Base-by-base conservation (phyloP, 1,140 invertebrate genomes). In the Arctopsyche grandis region DNA sequence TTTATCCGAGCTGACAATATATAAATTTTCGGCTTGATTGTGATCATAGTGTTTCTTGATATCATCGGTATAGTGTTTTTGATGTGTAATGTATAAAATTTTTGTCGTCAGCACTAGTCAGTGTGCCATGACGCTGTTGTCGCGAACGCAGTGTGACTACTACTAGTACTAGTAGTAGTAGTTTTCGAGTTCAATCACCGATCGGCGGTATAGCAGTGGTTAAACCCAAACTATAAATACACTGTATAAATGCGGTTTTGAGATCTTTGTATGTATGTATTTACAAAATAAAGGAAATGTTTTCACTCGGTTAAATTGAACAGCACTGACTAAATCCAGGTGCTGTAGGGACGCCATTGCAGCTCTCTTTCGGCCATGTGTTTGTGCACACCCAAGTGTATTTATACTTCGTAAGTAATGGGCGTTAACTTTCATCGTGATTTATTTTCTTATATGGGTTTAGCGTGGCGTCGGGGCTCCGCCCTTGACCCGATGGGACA, bases 111-210 rank as follows among this genome's bases (percentile, higher is more conserved):
- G 12, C 52, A 16, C 14, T 14, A 5, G 52, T 56, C 52, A 56
- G 52, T 56, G 52, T 56, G 4, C 52, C 52, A 14, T 56, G 52
- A 56, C 52, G 52, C 5, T 16, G 16, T 21, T 60, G 56, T 60
- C 56, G 16, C 16, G 9, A 38, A 75, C 63, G 43, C 56, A 7
- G 29, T 38, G 29, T 38, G n/a, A n/a, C n/a, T n/a, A n/a, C n/a
- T n/a, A n/a, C n/a, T n/a, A n/a, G n/a, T n/a, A n/a, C n/a, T n/a
- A n/a, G n/a, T n/a, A n/a, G n/a, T n/a, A 38, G 29, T 22, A 75
- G 70, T 63, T n/a, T 14, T 38, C 46, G 73, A 69, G 79, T 69
- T 80, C 74, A 80, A 76, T 44, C 73, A 80, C 79, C 79, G 79
- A 22, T 43, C 70, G 78, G 24, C 66, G 9, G 9, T 24, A 58